A percentile compares a stretch with the other conserved stretches of the same genome.
phyloP scores from a whole-genome alignment of 2,888 invertebrate species.

The Cephus pygmeus region DNA sequence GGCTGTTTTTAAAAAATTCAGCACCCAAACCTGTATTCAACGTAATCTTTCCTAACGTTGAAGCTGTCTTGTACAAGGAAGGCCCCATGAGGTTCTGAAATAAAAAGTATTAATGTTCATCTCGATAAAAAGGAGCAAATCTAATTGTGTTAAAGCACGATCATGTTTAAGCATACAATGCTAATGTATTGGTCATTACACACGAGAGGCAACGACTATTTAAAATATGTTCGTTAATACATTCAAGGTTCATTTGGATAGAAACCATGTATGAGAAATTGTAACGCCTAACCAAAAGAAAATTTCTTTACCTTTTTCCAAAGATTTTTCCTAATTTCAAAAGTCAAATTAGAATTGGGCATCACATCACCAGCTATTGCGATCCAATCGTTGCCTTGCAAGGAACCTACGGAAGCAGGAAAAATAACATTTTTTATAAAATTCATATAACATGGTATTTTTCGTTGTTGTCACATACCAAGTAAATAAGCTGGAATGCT shows the following conservation, averaged over 20 bases:
- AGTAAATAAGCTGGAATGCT: constrained; percentile 51
- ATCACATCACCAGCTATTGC: constrained; percentile 43
- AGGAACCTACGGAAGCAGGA: constrained; percentile 40
- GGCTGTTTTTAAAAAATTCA: constrained; percentile 52
- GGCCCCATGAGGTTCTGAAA: constrained; percentile 49
- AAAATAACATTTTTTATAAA: not conserved
- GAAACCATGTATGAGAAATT: not conserved
- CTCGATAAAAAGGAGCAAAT: not conserved
- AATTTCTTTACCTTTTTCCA: constrained; percentile 46
- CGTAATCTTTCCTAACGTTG: constrained; percentile 42
- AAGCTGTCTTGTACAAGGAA: constrained; percentile 49
- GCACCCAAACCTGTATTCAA: constrained; percentile 47
- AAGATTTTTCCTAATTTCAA: constrained; percentile 47
- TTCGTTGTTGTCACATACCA: constrained; percentile 37
- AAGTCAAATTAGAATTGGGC: constrained; percentile 44
- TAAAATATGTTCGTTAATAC: not conserved
- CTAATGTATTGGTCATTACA: not conserved
- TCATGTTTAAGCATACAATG: not conserved
- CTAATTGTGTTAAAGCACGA: not conserved
- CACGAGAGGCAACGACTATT: not conserved
- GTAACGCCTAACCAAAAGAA: not conserved
- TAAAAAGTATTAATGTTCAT: not conserved
- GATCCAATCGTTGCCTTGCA: constrained; percentile 55
- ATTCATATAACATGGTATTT: not conserved
- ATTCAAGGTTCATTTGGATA: not conserved